A percentile compares a stretch with the other conserved stretches of the same genome.
phyloP scores from a whole-genome alignment of 2,888 invertebrate genomes.

The Drosophila buzzatii region DNA sequence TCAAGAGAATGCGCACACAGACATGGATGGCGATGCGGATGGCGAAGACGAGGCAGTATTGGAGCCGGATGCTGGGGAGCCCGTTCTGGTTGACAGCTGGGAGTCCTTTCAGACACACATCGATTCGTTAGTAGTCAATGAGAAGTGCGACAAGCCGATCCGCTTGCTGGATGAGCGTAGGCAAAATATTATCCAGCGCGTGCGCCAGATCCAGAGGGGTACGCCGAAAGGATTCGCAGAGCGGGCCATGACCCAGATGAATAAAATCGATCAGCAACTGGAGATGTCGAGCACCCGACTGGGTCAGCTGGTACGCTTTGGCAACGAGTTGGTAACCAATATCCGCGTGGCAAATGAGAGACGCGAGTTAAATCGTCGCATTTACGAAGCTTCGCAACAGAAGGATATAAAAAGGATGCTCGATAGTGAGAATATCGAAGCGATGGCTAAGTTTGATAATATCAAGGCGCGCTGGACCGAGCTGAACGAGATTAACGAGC shows the following conservation, averaged over 20 bases:
- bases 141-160: slow-evolving; percentile 50
- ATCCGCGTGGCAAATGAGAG: slow-evolving; percentile 91
- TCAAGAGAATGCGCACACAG: slow-evolving; percentile 20
- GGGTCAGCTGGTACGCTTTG: slow-evolving; percentile 88
- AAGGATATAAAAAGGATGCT: slow-evolving; percentile 86
- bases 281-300: slow-evolving; percentile 88
- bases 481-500: slow-evolving; percentile 89
- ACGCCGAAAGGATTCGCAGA: slow-evolving; percentile 59
- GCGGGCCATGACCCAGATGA: slow-evolving; percentile 84
- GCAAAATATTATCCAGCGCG: slow-evolving; percentile 37
- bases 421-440: slow-evolving; percentile 89
- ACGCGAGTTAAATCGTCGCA: slow-evolving; percentile 88
- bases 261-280: slow-evolving; percentile 88
- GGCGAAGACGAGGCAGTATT: slow-evolving; percentile 31
- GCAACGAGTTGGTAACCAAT: slow-evolving; percentile 91
- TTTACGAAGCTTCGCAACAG: slow-evolving; percentile 74
- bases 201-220: slow-evolving; percentile 47
- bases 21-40: slow-evolving; percentile 7
- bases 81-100: slow-evolving; percentile 52
- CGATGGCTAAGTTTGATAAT: slow-evolving; percentile 88
- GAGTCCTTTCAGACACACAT: slow-evolving; percentile 57
- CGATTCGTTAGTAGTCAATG: slow-evolving; percentile 49
- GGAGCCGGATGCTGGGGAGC: slow-evolving; percentile 17
- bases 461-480: slow-evolving; percentile 90
- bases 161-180: slow-evolving; percentile 56